phyloP scores from a whole-genome alignment of 2,113 vertebrate species.

The Nothobranchius furzeri region DNA sequence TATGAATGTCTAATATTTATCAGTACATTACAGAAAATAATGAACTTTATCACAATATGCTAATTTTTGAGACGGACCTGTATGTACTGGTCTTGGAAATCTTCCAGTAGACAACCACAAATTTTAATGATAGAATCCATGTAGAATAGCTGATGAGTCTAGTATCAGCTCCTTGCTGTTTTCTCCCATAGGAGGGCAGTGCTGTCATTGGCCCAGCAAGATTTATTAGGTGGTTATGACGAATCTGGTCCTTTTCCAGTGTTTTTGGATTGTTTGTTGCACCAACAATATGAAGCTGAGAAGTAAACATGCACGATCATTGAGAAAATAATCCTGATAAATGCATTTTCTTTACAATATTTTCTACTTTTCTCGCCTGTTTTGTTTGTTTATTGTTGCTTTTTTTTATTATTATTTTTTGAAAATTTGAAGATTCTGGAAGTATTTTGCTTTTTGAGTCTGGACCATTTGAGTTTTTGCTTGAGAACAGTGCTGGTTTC shows the following conservation, averaged over 20 bases:
- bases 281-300: background rate
- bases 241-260: background rate
- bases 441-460: background rate
- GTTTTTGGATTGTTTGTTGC: background rate
- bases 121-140: too few relatives aligned
- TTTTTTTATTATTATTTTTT: too few relatives aligned
- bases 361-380: background rate
- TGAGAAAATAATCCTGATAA: background rate
- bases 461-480: background rate
- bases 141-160: too few relatives aligned
- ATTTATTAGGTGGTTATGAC: background rate
- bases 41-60: too few relatives aligned
- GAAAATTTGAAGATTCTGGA: too few relatives aligned
- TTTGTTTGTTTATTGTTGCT: background rate
- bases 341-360: background rate
- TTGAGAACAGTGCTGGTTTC: background rate
- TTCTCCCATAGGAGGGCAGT: conserved; percentile 43
- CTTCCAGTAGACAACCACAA: too few relatives aligned
- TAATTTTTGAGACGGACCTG: too few relatives aligned
- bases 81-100: too few relatives aligned
- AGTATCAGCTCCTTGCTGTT: background rate
- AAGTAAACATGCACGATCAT: background rate
- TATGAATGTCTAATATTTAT: too few relatives aligned
- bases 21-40: too few relatives aligned
- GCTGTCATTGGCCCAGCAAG: conserved; percentile 4